Base-by-base conservation (phyloP, 2,888 invertebrate species). In the Pilophorus perplexus region DNA sequence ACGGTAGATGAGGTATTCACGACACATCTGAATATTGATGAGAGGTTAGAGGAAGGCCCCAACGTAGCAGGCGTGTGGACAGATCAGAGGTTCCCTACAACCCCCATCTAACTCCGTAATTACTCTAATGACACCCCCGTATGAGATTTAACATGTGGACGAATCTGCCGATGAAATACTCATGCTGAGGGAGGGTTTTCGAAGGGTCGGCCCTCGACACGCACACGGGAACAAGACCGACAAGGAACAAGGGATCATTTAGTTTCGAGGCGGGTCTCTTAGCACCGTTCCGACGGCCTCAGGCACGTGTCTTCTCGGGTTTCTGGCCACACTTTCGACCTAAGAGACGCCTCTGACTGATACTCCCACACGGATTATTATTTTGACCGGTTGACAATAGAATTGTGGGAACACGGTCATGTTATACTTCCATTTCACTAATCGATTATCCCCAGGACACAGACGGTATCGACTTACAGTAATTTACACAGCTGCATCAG, bases 361-460 rank as follows among this genome's bases (percentile, higher is more conserved):
- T 25, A 59, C 59, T 59, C 59, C 37, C 40, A 37, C 55, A 37
- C 33, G 38, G 55, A 55, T 55, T 62, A 62, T 44, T 62, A 62
- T 62, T 62, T 62, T 62, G 62, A 62, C 62, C 48, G 23, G 46
- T 46, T 62, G 46, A 62, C 62, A 62, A 62, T 62, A 48, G 62
- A 62, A 62, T 62, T 62, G 62, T 62, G 62, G 62, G 62, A 62
- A 62, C 62, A 40, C 18, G 46, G 62, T 48, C 62, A 20, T 12
- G 62, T 46, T 46, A 46, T 62, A 18, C 46, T 44, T 33, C 22
- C 62, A 62, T 62, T 62, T 46, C 48, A 33, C 20, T 62, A 62
- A 62, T 48, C 62, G 62, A 62, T 62, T 48, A 14, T 33, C 33
- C n/a, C n/a, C n/a, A n/a, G n/a, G n/a, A n/a, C n/a, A n/a, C n/a